Conservation (phyloP, 2,797 vertebrate species). For the Acrossocheilus fasciatus region DNA sequence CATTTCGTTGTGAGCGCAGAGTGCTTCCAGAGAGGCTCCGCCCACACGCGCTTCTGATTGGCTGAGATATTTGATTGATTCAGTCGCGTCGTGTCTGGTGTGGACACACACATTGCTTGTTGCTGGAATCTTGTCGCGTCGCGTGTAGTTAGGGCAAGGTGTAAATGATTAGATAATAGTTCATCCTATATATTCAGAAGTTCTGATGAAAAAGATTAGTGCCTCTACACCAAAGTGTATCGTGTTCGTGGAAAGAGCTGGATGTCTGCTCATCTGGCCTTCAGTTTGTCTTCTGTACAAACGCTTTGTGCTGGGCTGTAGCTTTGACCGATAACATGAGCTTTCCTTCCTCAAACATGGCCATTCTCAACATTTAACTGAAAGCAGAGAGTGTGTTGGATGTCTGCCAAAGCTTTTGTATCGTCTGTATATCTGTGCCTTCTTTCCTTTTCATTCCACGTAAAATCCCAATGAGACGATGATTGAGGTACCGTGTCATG, state of each 20-base stretch:
- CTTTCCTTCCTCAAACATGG: slow-evolving; percentile 81
- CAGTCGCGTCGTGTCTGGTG: too few relatives aligned
- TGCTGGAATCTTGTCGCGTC: too few relatives aligned
- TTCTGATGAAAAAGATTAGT: neutral
- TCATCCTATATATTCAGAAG: neutral
- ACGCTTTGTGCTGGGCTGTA: slow-evolving; percentile 89
- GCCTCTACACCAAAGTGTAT: slow-evolving; percentile 5
- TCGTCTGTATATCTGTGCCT: slow-evolving; percentile 58
- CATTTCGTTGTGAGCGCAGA: too few relatives aligned
- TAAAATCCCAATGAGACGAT: slow-evolving; percentile 38
- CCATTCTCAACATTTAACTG: slow-evolving; percentile 67
- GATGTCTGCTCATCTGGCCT: slow-evolving; percentile 57
- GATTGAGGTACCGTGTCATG: slow-evolving; percentile 74
- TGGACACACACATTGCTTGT: too few relatives aligned
- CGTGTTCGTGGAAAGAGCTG: slow-evolving; percentile 11
- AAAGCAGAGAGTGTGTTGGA: slow-evolving; percentile 50
- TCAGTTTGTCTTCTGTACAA: slow-evolving; percentile 81
- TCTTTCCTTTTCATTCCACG: slow-evolving; percentile 43
- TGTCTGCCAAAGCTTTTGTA: slow-evolving; percentile 75
- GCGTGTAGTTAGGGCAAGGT: too few relatives aligned
- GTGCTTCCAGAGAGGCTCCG: too few relatives aligned
- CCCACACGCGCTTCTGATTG: too few relatives aligned
- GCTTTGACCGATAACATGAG: slow-evolving; percentile 79
- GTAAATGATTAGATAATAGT: neutral
- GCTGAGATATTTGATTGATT: too few relatives aligned